Evolutionary conservation across 2,888 invertebrate genomes (phyloP), one percentile per base, ranked within the genome.

Genomic region (Gymnoscelis rufifasciata): DNA sequence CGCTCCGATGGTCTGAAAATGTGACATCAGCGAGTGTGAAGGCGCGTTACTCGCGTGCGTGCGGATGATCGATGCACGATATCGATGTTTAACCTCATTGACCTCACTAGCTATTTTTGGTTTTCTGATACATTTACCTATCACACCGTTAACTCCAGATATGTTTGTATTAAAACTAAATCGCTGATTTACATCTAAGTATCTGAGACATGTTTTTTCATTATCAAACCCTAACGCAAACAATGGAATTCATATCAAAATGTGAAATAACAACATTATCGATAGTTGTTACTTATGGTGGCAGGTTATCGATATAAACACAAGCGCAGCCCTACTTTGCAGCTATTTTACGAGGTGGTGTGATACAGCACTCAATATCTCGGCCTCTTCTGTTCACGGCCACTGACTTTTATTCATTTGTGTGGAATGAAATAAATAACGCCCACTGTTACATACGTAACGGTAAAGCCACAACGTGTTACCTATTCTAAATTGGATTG

Each of bases 1-100:
- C 87, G 88, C 87, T 88, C 86, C 88, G 81, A 57, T 88, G 88
- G 68, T 70, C 83, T 83, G 88, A 83, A 81, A 87, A 88, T 83
- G 84, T 87, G 88, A 84, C 84, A 82, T 84, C 82, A 79, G 81
- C 77, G 69, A 70, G 79, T 79, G 84, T 75, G 81, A 75, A 77
- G 80, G 71, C 75, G 73, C 63, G 58, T 64, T 52, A 54, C 56
- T 51, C 46, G 48, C 50, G 50, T 44, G 50, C 47, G 52, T 55
- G 51, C 49, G 48, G 56, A 46, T 54, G 54, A 49, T 47, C 46
- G 38, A 47, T 49, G 48, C 6, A 48, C 46, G 15, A 36, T 53
- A 52, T 54, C 55, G 57, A 57, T 53, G 43, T 45, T 47, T 45
- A 45, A 50, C 50, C 42, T 45, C 50, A 50, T 45, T 50, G 50